phyloP scores from a whole-genome alignment of 2,888 invertebrate genomes.

The Heliconius ismenius region DNA sequence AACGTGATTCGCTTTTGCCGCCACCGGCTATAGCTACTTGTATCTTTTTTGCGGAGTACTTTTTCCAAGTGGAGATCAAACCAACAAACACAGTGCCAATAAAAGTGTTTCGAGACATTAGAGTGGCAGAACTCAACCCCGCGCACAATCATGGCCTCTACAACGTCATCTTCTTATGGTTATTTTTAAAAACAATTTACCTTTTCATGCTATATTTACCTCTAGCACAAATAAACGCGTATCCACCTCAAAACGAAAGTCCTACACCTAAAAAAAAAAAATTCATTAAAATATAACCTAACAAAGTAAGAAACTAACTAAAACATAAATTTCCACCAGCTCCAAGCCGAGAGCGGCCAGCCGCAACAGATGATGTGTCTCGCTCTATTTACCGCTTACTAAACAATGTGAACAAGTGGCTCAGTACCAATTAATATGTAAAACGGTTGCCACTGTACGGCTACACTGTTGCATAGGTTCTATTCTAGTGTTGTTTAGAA shows the following conservation, averaged over 20 bases:
- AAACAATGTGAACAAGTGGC: constrained; percentile 41
- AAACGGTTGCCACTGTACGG: constrained; percentile 25
- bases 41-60: background rate
- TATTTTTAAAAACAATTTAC: too few species aligned
- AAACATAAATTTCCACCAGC: background rate
- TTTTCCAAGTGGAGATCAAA: too few species aligned
- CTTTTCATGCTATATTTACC: too few species aligned
- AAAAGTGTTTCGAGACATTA: too few species aligned
- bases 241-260: background rate
- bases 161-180: too few species aligned
- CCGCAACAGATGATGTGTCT: constrained; percentile 58
- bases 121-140: too few species aligned
- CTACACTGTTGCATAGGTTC: background rate
- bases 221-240: too few species aligned
- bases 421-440: constrained; percentile 35
- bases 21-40: background rate
- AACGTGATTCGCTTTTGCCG: constrained; percentile 10
- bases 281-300: background rate
- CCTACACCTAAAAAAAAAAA: background rate
- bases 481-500: constrained; percentile 8
- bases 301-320: background rate
- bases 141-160: too few species aligned
- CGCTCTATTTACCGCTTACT: constrained; percentile 63
- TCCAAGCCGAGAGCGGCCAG: constrained; percentile 41
- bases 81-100: too few species aligned